Conservation (phyloP, 2,113 vertebrate genomes). For the Erinaceus europaeus region DNA sequence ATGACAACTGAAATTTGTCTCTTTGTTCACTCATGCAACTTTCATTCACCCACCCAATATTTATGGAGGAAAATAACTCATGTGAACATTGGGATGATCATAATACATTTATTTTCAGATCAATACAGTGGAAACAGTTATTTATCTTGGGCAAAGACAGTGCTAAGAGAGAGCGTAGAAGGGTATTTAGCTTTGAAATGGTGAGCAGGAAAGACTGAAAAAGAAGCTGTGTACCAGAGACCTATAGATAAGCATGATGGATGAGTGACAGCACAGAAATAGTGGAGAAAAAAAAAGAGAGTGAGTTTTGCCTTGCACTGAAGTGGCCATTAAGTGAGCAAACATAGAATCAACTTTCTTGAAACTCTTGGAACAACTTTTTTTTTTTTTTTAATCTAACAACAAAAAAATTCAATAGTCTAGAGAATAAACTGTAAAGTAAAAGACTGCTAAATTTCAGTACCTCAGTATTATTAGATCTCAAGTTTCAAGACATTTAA, state of each 20-base stretch:
- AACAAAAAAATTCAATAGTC: neutral
- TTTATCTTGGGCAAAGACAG: neutral
- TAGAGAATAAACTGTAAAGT: neutral
- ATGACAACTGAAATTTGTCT: neutral
- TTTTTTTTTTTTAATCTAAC: no score
- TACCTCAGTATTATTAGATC: neutral
- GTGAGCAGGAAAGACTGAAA: neutral
- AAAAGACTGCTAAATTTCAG: neutral
- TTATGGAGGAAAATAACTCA: neutral
- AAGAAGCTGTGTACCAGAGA: neutral
- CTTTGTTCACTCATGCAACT: neutral
- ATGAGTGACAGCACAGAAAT: neutral
- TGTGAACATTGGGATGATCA: neutral
- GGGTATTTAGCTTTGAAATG: neutral
- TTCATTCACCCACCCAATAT: neutral
- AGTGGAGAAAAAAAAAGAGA: neutral
- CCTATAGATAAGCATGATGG: neutral
- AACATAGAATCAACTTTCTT: neutral
- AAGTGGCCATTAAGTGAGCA: neutral
- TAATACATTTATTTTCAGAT: constrained; percentile 4
- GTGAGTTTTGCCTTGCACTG: neutral
- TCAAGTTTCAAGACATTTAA: neutral
- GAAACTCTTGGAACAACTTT: neutral
- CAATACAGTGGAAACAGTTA: neutral
- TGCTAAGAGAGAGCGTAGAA: neutral